Percentiles rank a stretch among this genome's conserved stretches.
These are phyloP conservation scores for Daubentonia madagascariensis DNA, from an alignment of 2,113 vertebrate genomes.

Conservation along the genomic window DNA sequence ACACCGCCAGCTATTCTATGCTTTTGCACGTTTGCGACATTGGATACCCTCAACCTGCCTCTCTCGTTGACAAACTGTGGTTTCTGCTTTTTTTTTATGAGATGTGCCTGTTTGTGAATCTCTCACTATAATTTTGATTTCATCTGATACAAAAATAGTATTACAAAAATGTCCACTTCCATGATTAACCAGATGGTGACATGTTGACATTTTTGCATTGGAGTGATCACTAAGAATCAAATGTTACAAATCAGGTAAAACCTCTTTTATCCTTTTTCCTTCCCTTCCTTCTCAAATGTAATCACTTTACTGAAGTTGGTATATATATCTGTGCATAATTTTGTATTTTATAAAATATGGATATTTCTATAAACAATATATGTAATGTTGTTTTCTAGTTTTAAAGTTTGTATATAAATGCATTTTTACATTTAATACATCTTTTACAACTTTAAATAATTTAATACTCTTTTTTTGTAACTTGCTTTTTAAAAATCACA, in stretches of 20 bases:
- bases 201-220: background rate
- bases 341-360: background rate
- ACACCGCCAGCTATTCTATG: background rate
- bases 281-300: background rate
- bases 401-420: background rate
- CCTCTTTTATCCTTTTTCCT: accelerated
- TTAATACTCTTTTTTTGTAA: background rate
- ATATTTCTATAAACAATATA: background rate
- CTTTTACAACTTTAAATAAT: background rate
- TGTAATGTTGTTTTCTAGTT: background rate
- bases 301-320: background rate
- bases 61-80: background rate
- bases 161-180: background rate
- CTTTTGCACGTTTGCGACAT: background rate
- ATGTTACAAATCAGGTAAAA: background rate
- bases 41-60: background rate
- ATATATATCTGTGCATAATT: background rate
- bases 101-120: background rate
- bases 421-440: background rate
- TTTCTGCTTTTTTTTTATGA: background rate
- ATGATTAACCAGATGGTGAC: background rate
- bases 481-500: background rate
- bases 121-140: background rate
- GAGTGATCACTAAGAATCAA: background rate
- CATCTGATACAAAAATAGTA: background rate